Evolutionary conservation across 1,140 invertebrate species (phyloP), one percentile per base, ranked within the genome.

Genomic region (Pogonus chalceus): DNA sequence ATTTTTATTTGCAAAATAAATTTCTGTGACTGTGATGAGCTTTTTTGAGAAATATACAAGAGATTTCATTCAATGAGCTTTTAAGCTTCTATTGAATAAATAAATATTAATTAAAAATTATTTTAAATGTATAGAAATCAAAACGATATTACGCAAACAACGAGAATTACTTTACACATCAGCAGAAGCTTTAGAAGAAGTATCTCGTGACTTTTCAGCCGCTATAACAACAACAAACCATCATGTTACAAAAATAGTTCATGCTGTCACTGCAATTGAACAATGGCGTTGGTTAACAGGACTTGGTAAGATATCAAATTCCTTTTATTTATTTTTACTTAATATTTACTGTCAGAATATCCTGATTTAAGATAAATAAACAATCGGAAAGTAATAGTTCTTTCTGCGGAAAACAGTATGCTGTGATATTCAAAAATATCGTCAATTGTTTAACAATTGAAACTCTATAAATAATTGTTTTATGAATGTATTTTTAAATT

Each of bases 221-320:
- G 54, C 52, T 20, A 43, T 65, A 12, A 51, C 52, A 23, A 51
- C 55, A 16, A 51, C 56, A 9, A 50, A 55, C 23, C 53, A 51
- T 39, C 48, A 57, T 2, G 31, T 59, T 9, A 43, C 51, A 12
- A 31, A 52, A 16, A 24, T 52, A 14, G 55, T 58, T 14, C 39
- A 57, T 20, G 43, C 48, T 18, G 7, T 62, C 1, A 16, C 49
- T 1, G 53, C 58, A 3, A 16, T 60, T 10, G 65, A 66, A 37
- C 52, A 56, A 39, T 66, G 63, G 63, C 53, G 63, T 14, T 66
- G 63, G 63, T 2, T 54, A 1, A 31, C 23, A 2, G 56, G 52
- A 14, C 20, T 57, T 2, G 52, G 56, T 57, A 50, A 23, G 53
- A 16, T 4, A 18, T 51, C 1, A 35, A n/a, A 21, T 52, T n/a